Conservation (phyloP, 1,140 invertebrate genomes). For the Aphaenogaster rudis region DNA sequence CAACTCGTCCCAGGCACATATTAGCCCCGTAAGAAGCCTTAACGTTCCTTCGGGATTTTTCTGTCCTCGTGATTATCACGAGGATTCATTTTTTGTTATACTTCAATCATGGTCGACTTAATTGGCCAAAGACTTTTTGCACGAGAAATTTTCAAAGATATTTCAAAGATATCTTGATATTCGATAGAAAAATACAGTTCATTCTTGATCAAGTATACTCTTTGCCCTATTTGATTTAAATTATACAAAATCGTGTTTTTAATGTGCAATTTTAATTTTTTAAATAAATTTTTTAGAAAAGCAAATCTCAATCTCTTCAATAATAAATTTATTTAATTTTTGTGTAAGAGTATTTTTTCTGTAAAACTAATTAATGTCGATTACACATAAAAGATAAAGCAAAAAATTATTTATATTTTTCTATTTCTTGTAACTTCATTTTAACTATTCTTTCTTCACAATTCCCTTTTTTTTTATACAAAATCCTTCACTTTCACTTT, state of each 20-base stretch:
- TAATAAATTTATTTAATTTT: not conserved
- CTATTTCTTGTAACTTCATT: not conserved
- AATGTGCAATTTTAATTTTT: not conserved
- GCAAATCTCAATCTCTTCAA: not conserved
- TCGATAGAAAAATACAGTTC: not conserved
- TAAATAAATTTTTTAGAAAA: not conserved
- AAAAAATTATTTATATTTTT: slow-evolving; percentile 4
- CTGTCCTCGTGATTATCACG: slow-evolving; percentile 34
- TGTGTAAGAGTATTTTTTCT: not conserved
- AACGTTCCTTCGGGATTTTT: slow-evolving; percentile 27
- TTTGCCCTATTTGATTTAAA: not conserved
- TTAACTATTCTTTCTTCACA: not conserved
- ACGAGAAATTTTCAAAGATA: not conserved
- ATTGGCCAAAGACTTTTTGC: not conserved
- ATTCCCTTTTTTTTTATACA: not conserved
- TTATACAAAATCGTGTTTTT: not conserved
- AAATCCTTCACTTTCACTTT: not conserved
- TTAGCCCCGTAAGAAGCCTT: slow-evolving; percentile 71
- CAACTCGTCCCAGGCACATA: slow-evolving; percentile 83
- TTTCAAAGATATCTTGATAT: not conserved
- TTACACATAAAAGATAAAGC: not conserved
- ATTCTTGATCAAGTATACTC: not conserved
- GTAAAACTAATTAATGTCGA: not conserved
- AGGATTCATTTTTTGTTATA: slow-evolving; percentile 8
- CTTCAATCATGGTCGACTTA: not conserved